phyloP scores from a whole-genome alignment of 2,888 invertebrate genomes.

The Caenorhabditis sp. region DNA sequence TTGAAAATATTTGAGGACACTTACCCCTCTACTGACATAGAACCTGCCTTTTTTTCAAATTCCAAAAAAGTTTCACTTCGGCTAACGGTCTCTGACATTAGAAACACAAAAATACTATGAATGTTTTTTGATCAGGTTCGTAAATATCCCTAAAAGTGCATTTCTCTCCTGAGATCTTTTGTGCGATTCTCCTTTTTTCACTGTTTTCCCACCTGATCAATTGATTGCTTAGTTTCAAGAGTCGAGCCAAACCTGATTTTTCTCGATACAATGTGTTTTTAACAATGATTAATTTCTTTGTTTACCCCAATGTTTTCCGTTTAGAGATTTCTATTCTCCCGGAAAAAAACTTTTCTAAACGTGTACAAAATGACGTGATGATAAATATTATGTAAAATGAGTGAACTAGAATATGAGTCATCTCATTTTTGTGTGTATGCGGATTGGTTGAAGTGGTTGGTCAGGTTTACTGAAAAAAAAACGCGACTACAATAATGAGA shows the following conservation, averaged over 20 bases:
- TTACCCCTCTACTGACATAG: no score
- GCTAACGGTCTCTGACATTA: no score
- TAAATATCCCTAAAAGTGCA: no score
- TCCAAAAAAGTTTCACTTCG: no score
- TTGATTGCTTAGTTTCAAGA: background rate
- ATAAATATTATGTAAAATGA: background rate
- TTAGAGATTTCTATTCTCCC: background rate
- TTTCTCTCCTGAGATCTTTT: background rate
- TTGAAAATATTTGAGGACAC: no score
- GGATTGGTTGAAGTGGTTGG: background rate
- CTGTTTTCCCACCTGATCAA: background rate
- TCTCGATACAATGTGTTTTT: background rate
- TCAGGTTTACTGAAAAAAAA: background rate
- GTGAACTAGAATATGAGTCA: background rate
- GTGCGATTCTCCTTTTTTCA: background rate
- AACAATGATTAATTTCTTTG: background rate
- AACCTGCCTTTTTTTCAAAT: no score
- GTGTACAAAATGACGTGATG: background rate
- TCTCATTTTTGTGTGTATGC: background rate
- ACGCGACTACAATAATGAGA: no score
- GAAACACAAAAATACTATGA: no score
- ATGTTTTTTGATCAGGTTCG: no score
- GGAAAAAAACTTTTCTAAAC: background rate
- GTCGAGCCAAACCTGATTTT: background rate
- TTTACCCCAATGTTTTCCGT: background rate